Percentiles rank a stretch among this genome's conserved stretches.
phyloP scores from a whole-genome alignment of 2,888 invertebrate genomes.

The Dugesia japonica region DNA sequence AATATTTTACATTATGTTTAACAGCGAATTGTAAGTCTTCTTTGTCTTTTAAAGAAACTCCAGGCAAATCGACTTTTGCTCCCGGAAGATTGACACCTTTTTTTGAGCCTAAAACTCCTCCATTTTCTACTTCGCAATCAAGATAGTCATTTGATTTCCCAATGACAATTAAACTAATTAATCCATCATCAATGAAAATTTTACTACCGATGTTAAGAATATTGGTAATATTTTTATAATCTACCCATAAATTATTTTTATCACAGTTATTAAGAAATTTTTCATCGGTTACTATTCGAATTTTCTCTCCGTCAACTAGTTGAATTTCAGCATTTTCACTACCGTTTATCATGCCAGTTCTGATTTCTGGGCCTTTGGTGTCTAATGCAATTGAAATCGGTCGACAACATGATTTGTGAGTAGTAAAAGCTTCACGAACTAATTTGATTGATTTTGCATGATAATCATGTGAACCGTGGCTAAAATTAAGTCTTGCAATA shows the following conservation, averaged over 20 bases:
- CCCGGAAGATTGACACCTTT: slow-evolving; percentile 94
- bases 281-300: slow-evolving; percentile 69
- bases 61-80: slow-evolving; percentile 79
- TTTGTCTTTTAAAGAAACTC: slow-evolving; percentile 88
- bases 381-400: slow-evolving; percentile 85
- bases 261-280: slow-evolving; percentile 63
- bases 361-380: slow-evolving; percentile 93
- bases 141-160: slow-evolving; percentile 57
- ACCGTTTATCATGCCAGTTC: slow-evolving; percentile 82
- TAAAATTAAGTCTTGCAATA: slow-evolving; percentile 80
- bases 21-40: slow-evolving; percentile 73
- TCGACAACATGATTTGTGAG: slow-evolving; percentile 46
- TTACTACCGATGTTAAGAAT: slow-evolving; percentile 63
- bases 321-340: slow-evolving; percentile 72
- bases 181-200: slow-evolving; percentile 83
- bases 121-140: slow-evolving; percentile 74
- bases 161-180: slow-evolving; percentile 73
- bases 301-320: slow-evolving; percentile 63
- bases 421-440: slow-evolving; percentile 63
- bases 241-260: slow-evolving; percentile 62
- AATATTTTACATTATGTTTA: slow-evolving; percentile 56
- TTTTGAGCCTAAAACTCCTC: slow-evolving; percentile 74
- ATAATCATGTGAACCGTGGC: slow-evolving; percentile 75
- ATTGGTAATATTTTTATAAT: slow-evolving; percentile 81
- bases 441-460: slow-evolving; percentile 69